phyloP scores from a whole-genome alignment of 2,797 vertebrate genomes.

The Parambassis ranga region DNA sequence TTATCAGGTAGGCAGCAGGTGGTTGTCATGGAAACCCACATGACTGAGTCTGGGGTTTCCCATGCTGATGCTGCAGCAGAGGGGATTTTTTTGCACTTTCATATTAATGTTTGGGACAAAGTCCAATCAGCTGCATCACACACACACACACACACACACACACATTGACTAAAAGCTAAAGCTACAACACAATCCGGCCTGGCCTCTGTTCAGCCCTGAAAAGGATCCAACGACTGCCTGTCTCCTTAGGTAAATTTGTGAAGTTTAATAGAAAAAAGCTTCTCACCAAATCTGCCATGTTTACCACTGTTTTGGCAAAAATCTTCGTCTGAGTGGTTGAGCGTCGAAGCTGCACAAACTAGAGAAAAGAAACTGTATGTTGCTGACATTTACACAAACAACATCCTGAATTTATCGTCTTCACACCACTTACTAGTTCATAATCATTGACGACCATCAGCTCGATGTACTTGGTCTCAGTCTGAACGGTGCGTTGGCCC shows the following conservation, averaged over 20 bases:
- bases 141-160: background rate
- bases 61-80: background rate
- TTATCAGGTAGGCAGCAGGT: background rate
- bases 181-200: background rate
- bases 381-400: background rate
- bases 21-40: constrained; percentile 38
- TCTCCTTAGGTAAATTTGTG: background rate
- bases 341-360: constrained; percentile 90
- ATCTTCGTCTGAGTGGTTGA: constrained; percentile 89
- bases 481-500: constrained; percentile 89
- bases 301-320: constrained; percentile 97
- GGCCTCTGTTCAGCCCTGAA: background rate
- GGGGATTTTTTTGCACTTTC: background rate
- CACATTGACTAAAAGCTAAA: no score
- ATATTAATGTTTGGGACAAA: background rate
- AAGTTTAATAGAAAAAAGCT: background rate
- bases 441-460: constrained; percentile 95
- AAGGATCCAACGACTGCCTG: no score
- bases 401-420: background rate
- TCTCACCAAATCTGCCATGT: constrained; percentile 93
- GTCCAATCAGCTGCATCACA: background rate
- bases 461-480: constrained; percentile 97
- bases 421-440: constrained; percentile 83
- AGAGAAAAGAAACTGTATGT: background rate
- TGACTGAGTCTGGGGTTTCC: constrained; percentile 4